Evolutionary conservation across 2,797 vertebrate species (phyloP), one percentile per base, ranked within the genome.

Genomic region (Dendrocincla fuliginosa): DNA sequence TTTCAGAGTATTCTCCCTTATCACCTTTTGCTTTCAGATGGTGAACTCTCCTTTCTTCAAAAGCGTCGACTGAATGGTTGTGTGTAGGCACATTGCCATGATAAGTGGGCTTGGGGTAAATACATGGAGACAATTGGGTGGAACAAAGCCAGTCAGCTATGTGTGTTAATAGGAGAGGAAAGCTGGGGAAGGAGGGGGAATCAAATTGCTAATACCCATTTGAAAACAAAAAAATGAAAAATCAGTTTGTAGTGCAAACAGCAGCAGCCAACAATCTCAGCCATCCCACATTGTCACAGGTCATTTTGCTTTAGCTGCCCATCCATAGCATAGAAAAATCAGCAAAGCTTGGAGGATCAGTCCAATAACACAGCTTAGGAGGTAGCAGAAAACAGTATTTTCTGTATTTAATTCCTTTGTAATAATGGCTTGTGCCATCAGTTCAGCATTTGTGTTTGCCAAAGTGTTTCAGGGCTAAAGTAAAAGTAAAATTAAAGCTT

Each of bases 331-430:
- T 35, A 18, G 30, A 17, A 57, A 84, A 53, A 56, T 16, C 37
- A 41, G 30, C 50, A 86, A 84, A 41, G 7, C 15, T 46, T 86
- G 28, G 39, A 78, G 67, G 33, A 55, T 59, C 35, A 30, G 44
- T 47, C 52, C 65, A 59, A 39, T 7, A n/a, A 30, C 16, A 90
- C 71, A 22, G 11, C 53, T 81, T 55, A 76, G 30, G 49, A 89
- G 55, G 87, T n/a, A 89, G 61, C 63, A 96, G 41, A 94, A 96
- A 89, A 85, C 49, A 65, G 1, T 52, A 75, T 91, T 95, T 86
- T 71, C 50, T 55, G 46, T 64, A 60, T 96, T 95, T 95, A 93
- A 93, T 96, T 96, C 73, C 80, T 94, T 33, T 93, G 49, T 87
- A 95, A 94, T 89, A 86, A 92, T 39, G 30, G 37, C 55, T 52